Conservation (phyloP, 2,797 vertebrate genomes). For the Nannoperca australis region DNA sequence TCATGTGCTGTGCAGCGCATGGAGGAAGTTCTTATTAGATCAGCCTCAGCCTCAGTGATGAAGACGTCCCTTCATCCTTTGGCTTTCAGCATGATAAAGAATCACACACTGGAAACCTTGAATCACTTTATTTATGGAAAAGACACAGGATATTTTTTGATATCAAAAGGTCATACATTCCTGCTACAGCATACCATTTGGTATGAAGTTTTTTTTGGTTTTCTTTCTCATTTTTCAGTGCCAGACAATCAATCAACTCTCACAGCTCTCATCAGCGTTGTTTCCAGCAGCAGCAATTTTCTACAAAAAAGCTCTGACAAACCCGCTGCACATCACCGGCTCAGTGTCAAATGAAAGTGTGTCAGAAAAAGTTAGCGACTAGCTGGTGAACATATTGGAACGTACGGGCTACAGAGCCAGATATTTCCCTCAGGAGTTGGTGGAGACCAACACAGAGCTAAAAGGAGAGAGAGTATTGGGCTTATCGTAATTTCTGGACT, state of each 20-base stretch:
- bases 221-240: not conserved
- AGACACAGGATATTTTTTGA: slow-evolving; percentile 7
- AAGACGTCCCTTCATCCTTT: slow-evolving; percentile 49
- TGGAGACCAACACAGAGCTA: no score
- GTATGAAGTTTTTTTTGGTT: slow-evolving; percentile 1
- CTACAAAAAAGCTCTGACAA: not conserved
- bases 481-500: no score
- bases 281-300: not conserved
- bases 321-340: not conserved
- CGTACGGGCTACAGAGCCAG: not conserved
- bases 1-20: slow-evolving; percentile 7
- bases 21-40: slow-evolving; percentile 57
- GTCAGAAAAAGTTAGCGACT: not conserved
- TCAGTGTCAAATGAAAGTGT: not conserved
- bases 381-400: not conserved
- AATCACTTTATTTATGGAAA: slow-evolving; percentile 33
- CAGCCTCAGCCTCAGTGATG: slow-evolving; percentile 37
- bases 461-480: not conserved
- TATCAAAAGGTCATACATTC: slow-evolving; percentile 1
- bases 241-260: not conserved
- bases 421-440: not conserved
- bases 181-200: not conserved
- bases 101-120: slow-evolving; percentile 21
- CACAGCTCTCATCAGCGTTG: not conserved
- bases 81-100: slow-evolving; percentile 43